phyloP scores from a whole-genome alignment of 1,140 invertebrate genomes.

The Caenorhabditis briggsae region DNA sequence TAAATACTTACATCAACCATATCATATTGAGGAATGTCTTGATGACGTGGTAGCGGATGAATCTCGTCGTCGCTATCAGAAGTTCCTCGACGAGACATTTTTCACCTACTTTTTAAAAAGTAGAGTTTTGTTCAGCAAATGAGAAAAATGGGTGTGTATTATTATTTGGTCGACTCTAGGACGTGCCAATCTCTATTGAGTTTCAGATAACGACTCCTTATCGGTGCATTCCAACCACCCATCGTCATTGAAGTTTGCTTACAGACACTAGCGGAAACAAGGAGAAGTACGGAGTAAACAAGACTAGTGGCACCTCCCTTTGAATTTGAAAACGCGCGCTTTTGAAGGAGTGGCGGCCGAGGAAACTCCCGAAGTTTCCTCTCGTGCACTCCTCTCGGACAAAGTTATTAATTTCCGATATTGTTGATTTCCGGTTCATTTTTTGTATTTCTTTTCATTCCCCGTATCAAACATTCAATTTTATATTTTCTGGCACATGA shows the following conservation, averaged over 20 bases:
- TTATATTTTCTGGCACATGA: too few relatives aligned
- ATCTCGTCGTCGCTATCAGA: not conserved
- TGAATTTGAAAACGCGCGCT: constrained; percentile 1
- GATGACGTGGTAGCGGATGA: not conserved
- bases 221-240: constrained; percentile 25
- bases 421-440: not conserved
- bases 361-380: not conserved
- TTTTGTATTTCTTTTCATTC: too few relatives aligned
- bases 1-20: not conserved
- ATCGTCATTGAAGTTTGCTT: constrained; percentile 2
- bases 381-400: not conserved
- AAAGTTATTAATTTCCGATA: not conserved
- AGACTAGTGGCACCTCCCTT: not conserved
- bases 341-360: not conserved
- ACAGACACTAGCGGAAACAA: not conserved
- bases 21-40: not conserved
- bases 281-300: not conserved
- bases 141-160: constrained; percentile 39
- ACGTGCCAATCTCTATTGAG: constrained; percentile 20
- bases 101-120: not conserved
- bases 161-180: not conserved
- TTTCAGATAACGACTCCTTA: constrained; percentile 39
- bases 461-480: too few relatives aligned
- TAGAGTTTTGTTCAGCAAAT: not conserved
- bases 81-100: constrained; percentile 13